Conservation (phyloP, 2,888 invertebrate species). For the Celastrina argiolus region DNA sequence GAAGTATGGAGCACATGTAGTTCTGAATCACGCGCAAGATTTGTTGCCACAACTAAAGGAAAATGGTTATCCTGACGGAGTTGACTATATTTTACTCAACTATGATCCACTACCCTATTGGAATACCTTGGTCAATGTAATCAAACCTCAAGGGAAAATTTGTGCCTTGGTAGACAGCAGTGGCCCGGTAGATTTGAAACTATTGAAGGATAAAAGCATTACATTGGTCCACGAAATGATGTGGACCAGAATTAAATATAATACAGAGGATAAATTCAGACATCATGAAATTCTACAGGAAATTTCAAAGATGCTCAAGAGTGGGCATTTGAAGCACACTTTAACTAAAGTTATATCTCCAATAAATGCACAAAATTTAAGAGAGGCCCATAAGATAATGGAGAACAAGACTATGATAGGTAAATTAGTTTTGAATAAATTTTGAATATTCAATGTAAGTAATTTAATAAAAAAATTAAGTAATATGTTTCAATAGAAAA, state of each 20-base stretch:
- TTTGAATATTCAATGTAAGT: conserved; percentile 22
- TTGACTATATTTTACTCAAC: conserved; percentile 61
- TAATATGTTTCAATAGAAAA: not conserved
- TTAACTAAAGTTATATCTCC: conserved; percentile 55
- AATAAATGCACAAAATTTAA: conserved; percentile 61
- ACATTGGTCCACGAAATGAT: conserved; percentile 62
- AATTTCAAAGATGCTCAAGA: conserved; percentile 54
- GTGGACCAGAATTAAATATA: conserved; percentile 57
- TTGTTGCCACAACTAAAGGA: conserved; percentile 52
- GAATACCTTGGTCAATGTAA: conserved; percentile 55
- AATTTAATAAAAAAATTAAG: not conserved
- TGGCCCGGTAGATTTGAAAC: conserved; percentile 50
- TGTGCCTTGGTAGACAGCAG: conserved; percentile 63
- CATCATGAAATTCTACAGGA: conserved; percentile 53
- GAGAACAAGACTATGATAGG: conserved; percentile 58
- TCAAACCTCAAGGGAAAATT: conserved; percentile 64
- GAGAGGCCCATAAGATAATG: conserved; percentile 56
- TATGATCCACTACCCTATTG: conserved; percentile 67
- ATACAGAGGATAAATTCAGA: conserved; percentile 57
- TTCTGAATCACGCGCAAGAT: conserved; percentile 57
- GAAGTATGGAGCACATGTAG: conserved; percentile 52
- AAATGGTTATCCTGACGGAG: conserved; percentile 52
- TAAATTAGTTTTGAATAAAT: conserved; percentile 54
- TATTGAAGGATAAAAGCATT: conserved; percentile 61
- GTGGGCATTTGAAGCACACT: conserved; percentile 52